Evolutionary conservation across 2,888 invertebrate genomes (phyloP), one percentile per base, ranked within the genome.

Genomic region (Spisula subtruncata): DNA sequence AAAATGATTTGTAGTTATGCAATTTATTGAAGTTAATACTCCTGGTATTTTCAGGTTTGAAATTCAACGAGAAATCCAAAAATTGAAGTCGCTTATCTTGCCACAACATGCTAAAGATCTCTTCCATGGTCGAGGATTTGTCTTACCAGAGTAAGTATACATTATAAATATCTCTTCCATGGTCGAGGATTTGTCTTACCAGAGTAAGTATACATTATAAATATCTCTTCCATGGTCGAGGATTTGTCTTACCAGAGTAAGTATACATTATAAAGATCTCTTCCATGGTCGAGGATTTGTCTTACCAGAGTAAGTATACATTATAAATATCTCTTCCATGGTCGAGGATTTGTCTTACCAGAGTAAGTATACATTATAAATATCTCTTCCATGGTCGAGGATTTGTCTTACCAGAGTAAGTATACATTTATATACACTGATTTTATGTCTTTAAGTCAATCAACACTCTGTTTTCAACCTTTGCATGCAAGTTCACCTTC

Each of bases 301-400:
- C 25, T 90, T 96, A 75, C 96, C 96, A 29, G 89, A 87, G 96
- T 96, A 91, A 95, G 95, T 93, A 16, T 83, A 81, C 92, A 95
- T 89, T 96, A 96, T 80, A 94, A 93, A 91, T 96, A 96, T 87
- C 91, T 96, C 56, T 96, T 93, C 89, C 95, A 96, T 91, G 96
- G 96, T 46, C 91, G 94, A 88, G 96, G 96, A n/a, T 95, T 96
- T 85, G 92, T 90, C 25, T 90, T 96, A 75, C 96, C 96, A 29
- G 89, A 87, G 96, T 96, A 91, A 95, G 95, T 93, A 16, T 83
- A 81, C 92, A 95, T 89, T 96, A 96, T 80, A 94, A 93, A 91
- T 96, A 96, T 87, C 91, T 96, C 56, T 96, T 93, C 89, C 95
- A 96, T 91, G 96, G 96, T 46, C 91, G 94, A 88, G 96, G 96